Evolutionary conservation across 2,113 vertebrate genomes (phyloP).

Genomic region (Microtus pennsylvanicus): DNA sequence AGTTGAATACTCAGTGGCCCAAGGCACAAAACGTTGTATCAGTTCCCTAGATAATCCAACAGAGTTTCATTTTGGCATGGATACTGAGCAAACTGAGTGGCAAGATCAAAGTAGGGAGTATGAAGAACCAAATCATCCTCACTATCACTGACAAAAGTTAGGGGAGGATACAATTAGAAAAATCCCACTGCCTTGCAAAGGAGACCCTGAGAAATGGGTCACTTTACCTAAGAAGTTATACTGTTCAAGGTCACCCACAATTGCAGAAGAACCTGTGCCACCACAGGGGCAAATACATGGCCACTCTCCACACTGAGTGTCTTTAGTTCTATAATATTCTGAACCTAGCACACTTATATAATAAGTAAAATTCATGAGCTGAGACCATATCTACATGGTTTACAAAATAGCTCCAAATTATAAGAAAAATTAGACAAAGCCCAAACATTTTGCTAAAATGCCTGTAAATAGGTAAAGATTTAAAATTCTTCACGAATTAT

Average conservation of each 20-base stretch:
- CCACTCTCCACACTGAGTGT: background rate
- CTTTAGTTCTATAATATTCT: background rate
- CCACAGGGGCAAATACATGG: background rate
- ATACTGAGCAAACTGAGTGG: background rate
- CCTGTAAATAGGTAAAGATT: constrained; percentile 47
- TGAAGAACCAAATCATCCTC: background rate
- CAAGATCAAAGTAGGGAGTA: background rate
- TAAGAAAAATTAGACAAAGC: constrained; percentile 7
- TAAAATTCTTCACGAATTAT: constrained; percentile 68
- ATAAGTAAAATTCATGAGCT: background rate
- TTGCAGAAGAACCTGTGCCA: background rate
- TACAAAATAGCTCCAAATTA: background rate
- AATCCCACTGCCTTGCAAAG: background rate
- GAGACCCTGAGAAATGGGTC: background rate
- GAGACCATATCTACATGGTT: background rate
- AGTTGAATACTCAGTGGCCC: background rate
- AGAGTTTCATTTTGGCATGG: background rate
- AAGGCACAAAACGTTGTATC: background rate
- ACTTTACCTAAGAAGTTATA: background rate
- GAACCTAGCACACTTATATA: background rate
- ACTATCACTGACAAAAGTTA: constrained; percentile 23
- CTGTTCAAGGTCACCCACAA: background rate
- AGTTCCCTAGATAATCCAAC: background rate
- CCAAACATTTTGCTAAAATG: constrained; percentile 52
- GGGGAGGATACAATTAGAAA: background rate